Conservation (phyloP, 2,888 invertebrate genomes). For the Apodemia mormo region DNA sequence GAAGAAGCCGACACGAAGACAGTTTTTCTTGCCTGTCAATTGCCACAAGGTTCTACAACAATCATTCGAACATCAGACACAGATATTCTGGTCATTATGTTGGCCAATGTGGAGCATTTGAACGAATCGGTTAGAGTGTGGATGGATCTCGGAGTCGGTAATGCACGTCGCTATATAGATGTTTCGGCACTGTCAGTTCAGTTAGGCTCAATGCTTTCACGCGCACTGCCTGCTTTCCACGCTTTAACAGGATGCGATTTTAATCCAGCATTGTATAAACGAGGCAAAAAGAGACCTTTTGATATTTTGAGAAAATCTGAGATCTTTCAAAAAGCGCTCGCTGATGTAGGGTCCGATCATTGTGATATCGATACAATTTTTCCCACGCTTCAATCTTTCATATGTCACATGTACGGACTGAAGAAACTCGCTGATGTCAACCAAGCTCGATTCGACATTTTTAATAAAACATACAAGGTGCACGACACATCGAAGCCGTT, state of each 20-base stretch:
- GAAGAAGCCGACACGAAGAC: slow-evolving; percentile 41
- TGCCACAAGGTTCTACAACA: slow-evolving; percentile 26
- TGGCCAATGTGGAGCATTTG: slow-evolving; percentile 34
- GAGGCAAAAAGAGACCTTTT: slow-evolving; percentile 14
- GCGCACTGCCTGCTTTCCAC: slow-evolving; percentile 34
- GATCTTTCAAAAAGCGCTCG: neutral
- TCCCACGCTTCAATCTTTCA: neutral
- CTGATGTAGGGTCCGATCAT: neutral
- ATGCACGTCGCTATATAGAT: slow-evolving; percentile 28
- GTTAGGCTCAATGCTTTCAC: slow-evolving; percentile 28
- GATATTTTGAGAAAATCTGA: neutral
- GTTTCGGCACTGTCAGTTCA: slow-evolving; percentile 28
- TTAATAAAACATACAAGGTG: slow-evolving; percentile 15
- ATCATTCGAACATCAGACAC: slow-evolving; percentile 37
- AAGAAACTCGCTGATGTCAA: neutral
- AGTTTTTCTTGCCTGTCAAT: slow-evolving; percentile 32
- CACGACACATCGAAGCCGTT: slow-evolving; percentile 11
- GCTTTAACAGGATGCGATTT: slow-evolving; percentile 33
- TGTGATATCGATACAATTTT: neutral
- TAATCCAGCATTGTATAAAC: slow-evolving; percentile 33
- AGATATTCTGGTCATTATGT: slow-evolving; percentile 41
- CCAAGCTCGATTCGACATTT: slow-evolving; percentile 1
- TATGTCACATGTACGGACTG: neutral
- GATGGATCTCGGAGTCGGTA: slow-evolving; percentile 14
- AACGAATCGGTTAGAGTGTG: neutral